These are phyloP conservation scores for Caenorhabditis sp. DNA, from an alignment of 2,888 invertebrate genomes.

Conservation along the genomic window DNA sequence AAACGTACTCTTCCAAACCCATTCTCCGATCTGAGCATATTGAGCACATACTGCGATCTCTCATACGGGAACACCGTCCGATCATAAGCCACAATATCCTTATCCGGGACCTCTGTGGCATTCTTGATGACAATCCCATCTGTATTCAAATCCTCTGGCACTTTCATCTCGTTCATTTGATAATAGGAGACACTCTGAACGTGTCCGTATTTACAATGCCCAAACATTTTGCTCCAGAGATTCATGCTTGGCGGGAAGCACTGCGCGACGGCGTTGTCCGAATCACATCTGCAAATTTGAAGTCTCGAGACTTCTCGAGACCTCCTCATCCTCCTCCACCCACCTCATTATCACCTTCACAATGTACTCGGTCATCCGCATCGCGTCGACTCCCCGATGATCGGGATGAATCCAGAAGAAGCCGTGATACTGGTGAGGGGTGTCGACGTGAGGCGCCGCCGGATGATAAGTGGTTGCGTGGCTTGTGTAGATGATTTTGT, in stretches of 20 bases:
- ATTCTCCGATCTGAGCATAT: conserved; percentile 22
- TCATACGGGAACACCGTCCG: conserved; percentile 43
- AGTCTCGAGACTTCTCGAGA: too few species aligned
- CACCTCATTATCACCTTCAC: background rate
- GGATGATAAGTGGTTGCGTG: conserved; percentile 16
- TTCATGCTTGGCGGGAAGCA: conserved; percentile 24
- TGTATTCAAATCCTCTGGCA: conserved; percentile 27
- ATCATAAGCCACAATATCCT: conserved; percentile 46
- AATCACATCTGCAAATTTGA: background rate
- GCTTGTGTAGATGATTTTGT: background rate
- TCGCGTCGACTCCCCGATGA: conserved; percentile 31
- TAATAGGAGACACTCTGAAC: conserved; percentile 31
- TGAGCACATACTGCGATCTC: conserved; percentile 39
- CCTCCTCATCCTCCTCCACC: too few species aligned
- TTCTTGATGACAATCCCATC: conserved; percentile 38
- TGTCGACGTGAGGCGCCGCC: background rate
- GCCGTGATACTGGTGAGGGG: conserved; percentile 38
- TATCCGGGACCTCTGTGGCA: conserved; percentile 42
- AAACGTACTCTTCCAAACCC: conserved; percentile 46
- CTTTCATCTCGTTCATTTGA: conserved; percentile 34
- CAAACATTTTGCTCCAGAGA: conserved; percentile 26
- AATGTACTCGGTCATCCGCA: conserved; percentile 29
- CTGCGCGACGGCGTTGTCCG: conserved; percentile 28
- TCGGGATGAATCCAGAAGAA: conserved; percentile 49
- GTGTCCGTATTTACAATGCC: conserved; percentile 10